Conservation (phyloP, 1,140 invertebrate genomes). For the Subanguina moxae region DNA sequence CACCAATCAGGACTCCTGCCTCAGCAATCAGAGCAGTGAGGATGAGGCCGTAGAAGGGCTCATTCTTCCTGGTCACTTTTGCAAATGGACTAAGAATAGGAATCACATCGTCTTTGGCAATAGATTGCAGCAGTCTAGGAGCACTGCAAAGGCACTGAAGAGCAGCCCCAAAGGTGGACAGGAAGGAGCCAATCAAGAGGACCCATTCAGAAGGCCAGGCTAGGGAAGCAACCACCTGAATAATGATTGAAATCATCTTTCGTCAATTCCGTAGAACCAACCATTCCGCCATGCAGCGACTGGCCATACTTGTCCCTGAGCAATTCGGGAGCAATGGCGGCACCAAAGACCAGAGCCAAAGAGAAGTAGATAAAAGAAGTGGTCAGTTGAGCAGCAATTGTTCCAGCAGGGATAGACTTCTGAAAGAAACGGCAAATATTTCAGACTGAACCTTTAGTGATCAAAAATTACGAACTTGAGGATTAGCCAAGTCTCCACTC, state of each 20-base stretch:
- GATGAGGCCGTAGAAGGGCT: slow-evolving; percentile 81
- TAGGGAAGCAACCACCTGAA: slow-evolving; percentile 46
- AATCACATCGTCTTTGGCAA: slow-evolving; percentile 71
- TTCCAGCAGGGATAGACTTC: slow-evolving; percentile 94
- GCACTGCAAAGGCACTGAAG: slow-evolving; percentile 75
- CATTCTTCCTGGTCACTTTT: slow-evolving; percentile 82
- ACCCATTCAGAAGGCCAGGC: slow-evolving; percentile 78
- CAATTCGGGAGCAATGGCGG: slow-evolving; percentile 45
- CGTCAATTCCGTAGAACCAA: too few relatives aligned
- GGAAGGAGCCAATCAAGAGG: slow-evolving; percentile 90
- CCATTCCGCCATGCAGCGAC: slow-evolving; percentile 53
- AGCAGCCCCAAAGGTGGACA: slow-evolving; percentile 94
- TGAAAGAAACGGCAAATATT: too few relatives aligned
- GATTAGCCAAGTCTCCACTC: slow-evolving; percentile 83
- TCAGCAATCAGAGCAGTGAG: slow-evolving; percentile 78
- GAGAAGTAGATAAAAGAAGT: slow-evolving; percentile 80
- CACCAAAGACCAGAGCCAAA: slow-evolving; percentile 55
- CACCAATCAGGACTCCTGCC: slow-evolving; percentile 55
- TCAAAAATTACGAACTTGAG: slow-evolving; percentile 65
- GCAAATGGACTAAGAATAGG: slow-evolving; percentile 87
- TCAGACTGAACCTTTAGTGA: too few relatives aligned
- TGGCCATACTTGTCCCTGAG: slow-evolving; percentile 56
- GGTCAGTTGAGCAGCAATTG: slow-evolving; percentile 90
- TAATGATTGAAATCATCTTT: background rate
- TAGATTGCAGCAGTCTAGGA: slow-evolving; percentile 17